Base-by-base conservation (phyloP, 1,140 invertebrate genomes). In the Procambarus virginalis region DNA sequence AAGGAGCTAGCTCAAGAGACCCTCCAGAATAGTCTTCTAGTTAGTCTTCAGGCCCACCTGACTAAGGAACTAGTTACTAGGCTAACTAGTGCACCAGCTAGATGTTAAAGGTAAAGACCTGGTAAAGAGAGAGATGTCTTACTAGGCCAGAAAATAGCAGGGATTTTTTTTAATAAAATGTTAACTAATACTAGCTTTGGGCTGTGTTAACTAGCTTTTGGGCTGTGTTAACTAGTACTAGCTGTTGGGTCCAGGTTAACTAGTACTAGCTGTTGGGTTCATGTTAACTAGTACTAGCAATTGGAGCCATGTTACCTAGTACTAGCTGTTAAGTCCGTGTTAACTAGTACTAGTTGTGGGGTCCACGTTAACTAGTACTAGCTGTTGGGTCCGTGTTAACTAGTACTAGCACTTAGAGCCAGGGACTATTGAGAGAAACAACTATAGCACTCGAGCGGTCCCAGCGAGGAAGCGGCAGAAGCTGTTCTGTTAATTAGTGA, bases 401-500 rank as follows among this genome's bases (percentile, higher is more conserved):
- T 64, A 64, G 60, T 17, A 4, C 5, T 64, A 17, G n/a, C 68
- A 34, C 4, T 68, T n/a, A 17, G 64, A 17, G 64, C 20, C 4
- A 17, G 20, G 20, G 17, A 68, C 20, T 20, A 68, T 5, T 17
- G 22, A 73, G 22, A 73, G 3, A 14, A 73, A 73, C 2, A 55
- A 64, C 60, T 64, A 34, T 6, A n/a, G 6, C 5, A 34, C 5
- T 73, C 10, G 68, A 6, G n/a, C n/a, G 10, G 6, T 55, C 48
- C 22, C 58, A 49, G 8, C 58, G 55, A 9, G 49, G 78, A 55
- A n/a, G 78, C 77, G 77, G 77, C 77, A 78, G 17, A 78, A 78
- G 77, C 77, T 58, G 55, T 80, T 80, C 58, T 80, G 78, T 80
- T 80, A 34, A 80, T n/a, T 80, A 80, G 78, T 80, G 78, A 34